Evolutionary conservation across 2,797 vertebrate genomes (phyloP).

Genomic region (Oryzias dopingdopingensis): DNA sequence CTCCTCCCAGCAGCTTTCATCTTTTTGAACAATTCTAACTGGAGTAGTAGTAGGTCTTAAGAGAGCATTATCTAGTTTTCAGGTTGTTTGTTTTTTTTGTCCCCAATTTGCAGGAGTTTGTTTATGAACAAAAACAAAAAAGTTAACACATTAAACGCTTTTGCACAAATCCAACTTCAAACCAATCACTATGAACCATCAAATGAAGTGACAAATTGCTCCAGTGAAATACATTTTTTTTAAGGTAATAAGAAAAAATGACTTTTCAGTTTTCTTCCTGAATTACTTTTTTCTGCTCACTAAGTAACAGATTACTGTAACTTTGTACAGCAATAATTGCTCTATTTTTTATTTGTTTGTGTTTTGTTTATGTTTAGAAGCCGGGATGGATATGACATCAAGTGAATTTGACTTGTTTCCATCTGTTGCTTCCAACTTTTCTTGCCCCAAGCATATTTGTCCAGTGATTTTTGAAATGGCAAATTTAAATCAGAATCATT

Average conservation of each 20-base stretch:
- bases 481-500: too few species aligned
- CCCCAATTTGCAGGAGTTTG: too few species aligned
- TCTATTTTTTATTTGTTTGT: slow-evolving; percentile 18
- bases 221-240: slow-evolving; percentile 11
- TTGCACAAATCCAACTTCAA: too few species aligned
- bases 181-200: slow-evolving; percentile 1
- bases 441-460: neutral
- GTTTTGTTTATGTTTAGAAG: slow-evolving; percentile 11
- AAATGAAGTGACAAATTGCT: slow-evolving; percentile 8
- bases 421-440: neutral
- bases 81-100: too few species aligned
- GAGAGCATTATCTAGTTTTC: too few species aligned
- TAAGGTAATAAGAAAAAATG: slow-evolving; percentile 16
- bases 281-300: slow-evolving; percentile 37
- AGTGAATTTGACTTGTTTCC: neutral
- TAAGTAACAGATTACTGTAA: slow-evolving; percentile 22
- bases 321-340: slow-evolving; percentile 26
- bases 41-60: slow-evolving; percentile 27
- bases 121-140: too few species aligned
- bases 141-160: too few species aligned
- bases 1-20: slow-evolving; percentile 10
- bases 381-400: neutral
- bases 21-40: slow-evolving; percentile 31
- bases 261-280: slow-evolving; percentile 4
- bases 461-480: too few species aligned